Evolutionary conservation across 2,888 invertebrate species (phyloP), one percentile per base, ranked within the genome.

Genomic region (Dioctria linearis): DNA sequence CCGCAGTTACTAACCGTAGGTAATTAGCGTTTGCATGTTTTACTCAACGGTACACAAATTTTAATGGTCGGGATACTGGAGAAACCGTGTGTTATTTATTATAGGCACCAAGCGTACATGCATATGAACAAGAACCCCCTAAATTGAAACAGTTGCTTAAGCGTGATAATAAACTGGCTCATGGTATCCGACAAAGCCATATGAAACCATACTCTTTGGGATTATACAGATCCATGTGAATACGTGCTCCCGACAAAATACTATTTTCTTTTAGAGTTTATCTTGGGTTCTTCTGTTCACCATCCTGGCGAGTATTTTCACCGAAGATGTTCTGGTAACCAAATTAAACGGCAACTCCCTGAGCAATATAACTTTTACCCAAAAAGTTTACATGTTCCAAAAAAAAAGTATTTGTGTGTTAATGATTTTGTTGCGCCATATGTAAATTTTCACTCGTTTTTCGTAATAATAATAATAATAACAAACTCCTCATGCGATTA

Each of bases 11-110:
- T 59, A 39, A 75, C 73, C 54, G 71, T 73, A 57, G 54, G 57
- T 75, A 75, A 75, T 75, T 75, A 75, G 43, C 42, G 73, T 75
- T 75, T 75, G 59, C 73, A 75, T 75, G 73, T 75, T 75, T 25
- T 59, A 75, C 73, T 75, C 73, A 59, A 43, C 43, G 59, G 73
- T 59, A 75, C 73, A 75, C 43, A 43, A 75, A 75, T 59, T 75
- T 59, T 43, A 75, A 69, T 75, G 57, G 73, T 42, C 9, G 73
- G 73, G 39, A 40, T 73, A 11, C 43, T n/a, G 37, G 40, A 25
- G 42, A 13, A 57, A 59, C 40, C 54, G 57, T n/a, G 40, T 13
- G 25, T 25, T 25, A 25, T 25, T 25, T 25, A 25, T n/a, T 43
- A 46, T 13, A 46, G 4, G 25, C 5, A 59, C 25, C 25, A n/a